phyloP scores from a whole-genome alignment of 2,888 invertebrate genomes.

The Frankliniella intonsa region DNA sequence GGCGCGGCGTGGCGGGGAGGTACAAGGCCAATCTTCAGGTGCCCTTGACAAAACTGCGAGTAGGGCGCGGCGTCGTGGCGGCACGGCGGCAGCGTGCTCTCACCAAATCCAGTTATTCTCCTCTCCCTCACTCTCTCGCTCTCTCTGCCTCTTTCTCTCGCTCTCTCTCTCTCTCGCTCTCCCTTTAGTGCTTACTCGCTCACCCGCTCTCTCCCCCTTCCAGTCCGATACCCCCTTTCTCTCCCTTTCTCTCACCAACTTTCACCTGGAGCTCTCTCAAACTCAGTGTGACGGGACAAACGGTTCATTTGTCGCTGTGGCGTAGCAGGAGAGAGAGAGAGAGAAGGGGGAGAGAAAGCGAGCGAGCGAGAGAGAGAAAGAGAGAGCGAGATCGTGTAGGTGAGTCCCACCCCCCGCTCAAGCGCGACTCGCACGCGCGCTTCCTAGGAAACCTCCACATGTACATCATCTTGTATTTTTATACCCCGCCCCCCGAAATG shows the following conservation, averaged over 20 bases:
- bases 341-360: too few relatives aligned
- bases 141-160: background rate
- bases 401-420: too few relatives aligned
- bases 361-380: too few relatives aligned
- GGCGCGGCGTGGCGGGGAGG: background rate
- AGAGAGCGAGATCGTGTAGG: too few relatives aligned
- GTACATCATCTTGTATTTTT: too few relatives aligned
- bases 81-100: too few relatives aligned
- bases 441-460: too few relatives aligned
- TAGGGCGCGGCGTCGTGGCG: too few relatives aligned
- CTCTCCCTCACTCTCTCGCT: background rate
- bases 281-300: background rate
- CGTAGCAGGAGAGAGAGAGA: too few relatives aligned
- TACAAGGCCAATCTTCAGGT: slow-evolving; percentile 5
- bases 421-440: too few relatives aligned
- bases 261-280: background rate
- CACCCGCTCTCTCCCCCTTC: background rate
- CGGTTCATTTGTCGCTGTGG: background rate
- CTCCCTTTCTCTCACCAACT: background rate
- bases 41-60: background rate
- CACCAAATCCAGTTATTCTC: background rate
- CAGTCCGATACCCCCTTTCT: background rate
- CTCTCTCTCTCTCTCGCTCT: background rate
- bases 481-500: too few relatives aligned
- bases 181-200: background rate